These are phyloP conservation scores for Tinea pellionella DNA, from an alignment of 2,888 invertebrate species.

Conservation along the genomic window DNA sequence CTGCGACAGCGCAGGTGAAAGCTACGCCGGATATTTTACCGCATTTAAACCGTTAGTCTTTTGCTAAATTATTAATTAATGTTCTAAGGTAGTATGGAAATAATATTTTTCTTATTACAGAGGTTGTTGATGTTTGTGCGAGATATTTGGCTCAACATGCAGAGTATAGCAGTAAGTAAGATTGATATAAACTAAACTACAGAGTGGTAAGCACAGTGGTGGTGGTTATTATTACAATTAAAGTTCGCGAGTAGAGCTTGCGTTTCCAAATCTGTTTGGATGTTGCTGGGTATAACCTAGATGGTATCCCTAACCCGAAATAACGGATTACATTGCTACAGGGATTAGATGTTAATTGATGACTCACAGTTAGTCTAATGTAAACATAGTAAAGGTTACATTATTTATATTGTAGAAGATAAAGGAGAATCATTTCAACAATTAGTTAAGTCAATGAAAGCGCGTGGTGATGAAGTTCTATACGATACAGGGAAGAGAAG, in stretches of 20 bases:
- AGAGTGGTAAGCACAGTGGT: no score
- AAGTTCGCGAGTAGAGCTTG: no score
- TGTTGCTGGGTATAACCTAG: no score
- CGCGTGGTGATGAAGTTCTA: slow-evolving; percentile 28
- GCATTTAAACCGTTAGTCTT: background rate
- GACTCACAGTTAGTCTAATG: no score
- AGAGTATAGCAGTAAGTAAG: slow-evolving; percentile 43
- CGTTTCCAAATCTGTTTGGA: no score
- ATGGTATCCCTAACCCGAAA: no score
- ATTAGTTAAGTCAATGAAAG: slow-evolving; percentile 33
- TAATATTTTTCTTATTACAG: slow-evolving; percentile 29
- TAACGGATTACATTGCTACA: no score
- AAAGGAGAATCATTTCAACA: slow-evolving; percentile 45
- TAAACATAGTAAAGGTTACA: no score
- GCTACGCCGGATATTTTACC: slow-evolving; percentile 30
- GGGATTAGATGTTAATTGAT: no score
- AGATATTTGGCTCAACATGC: slow-evolving; percentile 48
- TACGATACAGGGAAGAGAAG: slow-evolving; percentile 33
- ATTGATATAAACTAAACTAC: no score
- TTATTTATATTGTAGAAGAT: slow-evolving; percentile 31
- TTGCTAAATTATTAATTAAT: background rate
- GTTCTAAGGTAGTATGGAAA: background rate
- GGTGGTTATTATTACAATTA: no score
- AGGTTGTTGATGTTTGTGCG: slow-evolving; percentile 40
- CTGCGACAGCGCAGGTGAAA: slow-evolving; percentile 24